phyloP scores from a whole-genome alignment of 1,140 invertebrate genomes.

The Battus philenor region DNA sequence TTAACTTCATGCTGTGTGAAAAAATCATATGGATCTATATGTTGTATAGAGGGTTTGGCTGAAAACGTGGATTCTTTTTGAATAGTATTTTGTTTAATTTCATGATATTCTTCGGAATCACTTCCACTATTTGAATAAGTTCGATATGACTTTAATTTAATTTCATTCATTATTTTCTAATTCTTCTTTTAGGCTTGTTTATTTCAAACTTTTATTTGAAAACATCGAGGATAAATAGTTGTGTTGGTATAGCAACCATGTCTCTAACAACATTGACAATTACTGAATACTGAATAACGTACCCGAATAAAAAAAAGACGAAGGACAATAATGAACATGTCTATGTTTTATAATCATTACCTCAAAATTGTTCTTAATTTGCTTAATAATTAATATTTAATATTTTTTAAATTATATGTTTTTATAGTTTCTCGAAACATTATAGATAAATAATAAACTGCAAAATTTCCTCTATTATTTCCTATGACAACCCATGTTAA shows the following conservation, averaged over 20 bases:
- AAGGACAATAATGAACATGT: too few relatives aligned
- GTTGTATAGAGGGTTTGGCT: constrained; percentile 19
- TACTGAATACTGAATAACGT: too few relatives aligned
- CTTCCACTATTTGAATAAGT: constrained; percentile 22
- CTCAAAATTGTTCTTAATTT: too few relatives aligned
- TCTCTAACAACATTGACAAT: too few relatives aligned
- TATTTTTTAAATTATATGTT: too few relatives aligned
- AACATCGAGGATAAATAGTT: too few relatives aligned
- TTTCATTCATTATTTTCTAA: constrained; percentile 39
- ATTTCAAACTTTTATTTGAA: not conserved
- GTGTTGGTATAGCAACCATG: too few relatives aligned
- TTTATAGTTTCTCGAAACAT: too few relatives aligned
- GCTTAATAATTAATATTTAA: too few relatives aligned
- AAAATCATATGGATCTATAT: constrained; percentile 40
- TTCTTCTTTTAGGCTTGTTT: not conserved
- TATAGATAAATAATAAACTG: too few relatives aligned
- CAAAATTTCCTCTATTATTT: not conserved
- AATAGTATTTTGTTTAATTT: constrained; percentile 37
- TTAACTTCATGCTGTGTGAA: constrained; percentile 42
- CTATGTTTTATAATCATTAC: too few relatives aligned
- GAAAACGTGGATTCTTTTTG: constrained; percentile 20
- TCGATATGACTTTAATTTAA: constrained; percentile 35
- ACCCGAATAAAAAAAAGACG: too few relatives aligned
- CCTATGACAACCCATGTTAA: not conserved
- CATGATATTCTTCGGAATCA: constrained; percentile 56